Percentiles rank a stretch among this genome's conserved stretches.
Conservation (phyloP, 2,888 invertebrate species). For the Leucophenga maculata region DNA sequence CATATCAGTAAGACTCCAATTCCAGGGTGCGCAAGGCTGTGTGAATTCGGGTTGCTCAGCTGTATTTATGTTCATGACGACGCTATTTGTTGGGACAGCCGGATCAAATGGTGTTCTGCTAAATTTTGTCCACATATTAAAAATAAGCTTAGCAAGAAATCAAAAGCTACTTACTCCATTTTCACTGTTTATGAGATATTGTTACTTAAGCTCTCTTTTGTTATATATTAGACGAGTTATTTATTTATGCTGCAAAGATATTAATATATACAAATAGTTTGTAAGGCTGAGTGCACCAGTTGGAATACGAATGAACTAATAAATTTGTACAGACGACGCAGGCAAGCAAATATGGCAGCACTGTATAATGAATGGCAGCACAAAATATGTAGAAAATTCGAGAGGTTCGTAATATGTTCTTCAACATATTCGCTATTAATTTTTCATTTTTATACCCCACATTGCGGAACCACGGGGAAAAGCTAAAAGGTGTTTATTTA, state of each 20-base stretch:
- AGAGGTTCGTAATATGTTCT: too few species aligned
- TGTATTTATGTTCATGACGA: slow-evolving; percentile 52
- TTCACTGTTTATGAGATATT: background rate
- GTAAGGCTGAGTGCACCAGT: background rate
- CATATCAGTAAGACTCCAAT: slow-evolving; percentile 72
- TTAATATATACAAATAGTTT: too few species aligned
- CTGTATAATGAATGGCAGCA: background rate
- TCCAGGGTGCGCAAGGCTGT: slow-evolving; percentile 38
- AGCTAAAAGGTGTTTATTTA: too few species aligned
- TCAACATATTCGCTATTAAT: too few species aligned
- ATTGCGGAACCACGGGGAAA: too few species aligned
- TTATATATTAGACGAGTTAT: slow-evolving; percentile 29
- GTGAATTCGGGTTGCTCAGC: slow-evolving; percentile 35
- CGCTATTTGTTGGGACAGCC: slow-evolving; percentile 18
- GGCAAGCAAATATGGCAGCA: too few species aligned
- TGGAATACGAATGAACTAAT: slow-evolving; percentile 41
- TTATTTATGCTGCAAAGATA: background rate
- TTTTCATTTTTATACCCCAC: too few species aligned
- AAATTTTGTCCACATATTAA: slow-evolving; percentile 18
- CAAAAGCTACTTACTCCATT: too few species aligned
- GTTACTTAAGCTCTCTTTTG: slow-evolving; percentile 14
- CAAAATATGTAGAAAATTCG: background rate
- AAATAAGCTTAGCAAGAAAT: slow-evolving; percentile 36
- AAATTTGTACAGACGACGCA: too few species aligned
- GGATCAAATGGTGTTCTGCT: slow-evolving; percentile 8